phyloP scores from a whole-genome alignment of 2,888 invertebrate genomes.

The Drosophila melanosoma region DNA sequence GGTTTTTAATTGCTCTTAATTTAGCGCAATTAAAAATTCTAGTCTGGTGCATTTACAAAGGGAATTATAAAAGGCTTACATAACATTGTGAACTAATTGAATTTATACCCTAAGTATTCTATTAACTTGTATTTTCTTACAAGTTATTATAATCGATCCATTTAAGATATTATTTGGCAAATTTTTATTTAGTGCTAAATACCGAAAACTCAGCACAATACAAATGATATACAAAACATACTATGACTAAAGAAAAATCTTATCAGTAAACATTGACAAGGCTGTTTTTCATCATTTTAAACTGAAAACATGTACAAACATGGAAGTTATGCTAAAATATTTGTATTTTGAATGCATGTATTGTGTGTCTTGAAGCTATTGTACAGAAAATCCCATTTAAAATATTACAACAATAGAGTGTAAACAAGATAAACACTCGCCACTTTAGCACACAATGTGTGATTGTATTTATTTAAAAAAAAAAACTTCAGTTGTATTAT shows the following conservation, averaged over 20 bases:
- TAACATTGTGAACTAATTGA: background rate
- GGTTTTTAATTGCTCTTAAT: slow-evolving; percentile 58
- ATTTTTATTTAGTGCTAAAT: background rate
- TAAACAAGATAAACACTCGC: slow-evolving; percentile 28
- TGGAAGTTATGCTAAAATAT: slow-evolving; percentile 24
- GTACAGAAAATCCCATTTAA: slow-evolving; percentile 39
- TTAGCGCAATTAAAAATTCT: slow-evolving; percentile 54
- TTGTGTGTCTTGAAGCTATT: slow-evolving; percentile 27
- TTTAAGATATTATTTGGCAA: background rate
- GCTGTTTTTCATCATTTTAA: slow-evolving; percentile 13
- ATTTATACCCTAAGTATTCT: background rate
- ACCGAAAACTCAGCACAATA: background rate
- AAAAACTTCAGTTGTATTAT: background rate
- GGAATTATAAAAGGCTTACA: background rate
- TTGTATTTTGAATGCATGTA: slow-evolving; percentile 24
- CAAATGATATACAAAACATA: slow-evolving; percentile 20
- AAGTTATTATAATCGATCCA: background rate
- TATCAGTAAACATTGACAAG: slow-evolving; percentile 45
- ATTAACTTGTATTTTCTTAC: background rate
- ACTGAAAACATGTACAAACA: slow-evolving; percentile 47
- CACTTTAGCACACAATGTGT: slow-evolving; percentile 12
- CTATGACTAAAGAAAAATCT: slow-evolving; percentile 22
- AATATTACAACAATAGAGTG: slow-evolving; percentile 51
- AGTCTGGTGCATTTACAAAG: background rate
- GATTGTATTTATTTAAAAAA: slow-evolving; percentile 8